Percentiles rank a stretch among this genome's conserved stretches.
These are phyloP conservation scores for Halichoerus grypus DNA, from an alignment of 2,113 vertebrate genomes.

Conservation along the genomic window DNA sequence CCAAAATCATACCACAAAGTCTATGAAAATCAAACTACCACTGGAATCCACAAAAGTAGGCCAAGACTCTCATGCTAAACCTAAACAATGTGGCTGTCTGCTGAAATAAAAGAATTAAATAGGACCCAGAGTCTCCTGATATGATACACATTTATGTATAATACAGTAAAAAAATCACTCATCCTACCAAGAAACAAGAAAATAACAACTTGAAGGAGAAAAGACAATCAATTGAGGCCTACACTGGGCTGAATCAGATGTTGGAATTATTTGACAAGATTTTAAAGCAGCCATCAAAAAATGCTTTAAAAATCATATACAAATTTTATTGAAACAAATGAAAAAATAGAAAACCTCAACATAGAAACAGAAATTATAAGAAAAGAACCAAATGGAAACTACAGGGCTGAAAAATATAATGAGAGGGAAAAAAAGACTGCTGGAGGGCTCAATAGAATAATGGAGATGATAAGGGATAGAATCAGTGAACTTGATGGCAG, in stretches of 20 bases:
- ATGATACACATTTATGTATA: background rate
- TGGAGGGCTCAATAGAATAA: background rate
- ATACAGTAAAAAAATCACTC: background rate
- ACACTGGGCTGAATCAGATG: background rate
- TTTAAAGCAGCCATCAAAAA: constrained; percentile 63
- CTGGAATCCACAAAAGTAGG: background rate
- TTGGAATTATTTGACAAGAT: constrained; percentile 42
- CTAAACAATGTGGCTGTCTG: background rate
- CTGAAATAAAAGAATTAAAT: constrained; percentile 45
- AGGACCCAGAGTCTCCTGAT: background rate
- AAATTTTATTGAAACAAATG: constrained; percentile 40
- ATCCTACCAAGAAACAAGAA: constrained; percentile 35
- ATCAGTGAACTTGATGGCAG: background rate
- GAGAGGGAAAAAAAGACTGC: background rate
- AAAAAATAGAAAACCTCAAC: constrained; percentile 5
- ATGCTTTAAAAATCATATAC: constrained; percentile 34
- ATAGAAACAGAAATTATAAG: background rate
- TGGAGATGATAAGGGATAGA: background rate
- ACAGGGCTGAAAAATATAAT: constrained; percentile 13
- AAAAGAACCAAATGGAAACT: constrained; percentile 7
- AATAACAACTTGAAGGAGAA: constrained; percentile 50
- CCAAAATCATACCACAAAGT: constrained; percentile 4
- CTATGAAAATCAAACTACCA: constrained; percentile 26
- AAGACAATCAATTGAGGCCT: background rate
- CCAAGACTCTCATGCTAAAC: background rate